Percentiles rank a stretch among this genome's conserved stretches.
These are phyloP conservation scores for Chalcosyrphus nemorum DNA, from an alignment of 2,888 invertebrate species.

Conservation along the genomic window DNA sequence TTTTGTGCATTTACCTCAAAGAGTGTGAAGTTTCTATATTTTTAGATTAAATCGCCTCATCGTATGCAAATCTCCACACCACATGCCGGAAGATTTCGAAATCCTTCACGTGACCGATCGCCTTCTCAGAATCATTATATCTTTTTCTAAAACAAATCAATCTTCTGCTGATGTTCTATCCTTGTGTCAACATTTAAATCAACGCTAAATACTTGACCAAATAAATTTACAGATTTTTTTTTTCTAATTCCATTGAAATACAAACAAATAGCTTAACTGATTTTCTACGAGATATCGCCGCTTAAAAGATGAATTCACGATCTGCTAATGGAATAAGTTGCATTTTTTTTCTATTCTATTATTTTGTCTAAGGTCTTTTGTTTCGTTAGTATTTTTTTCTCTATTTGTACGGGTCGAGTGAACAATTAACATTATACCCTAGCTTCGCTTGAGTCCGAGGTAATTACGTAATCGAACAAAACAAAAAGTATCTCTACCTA, in stretches of 20 bases:
- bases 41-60: no score
- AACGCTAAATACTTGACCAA: conserved; percentile 2
- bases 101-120: neutral
- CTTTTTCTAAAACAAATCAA: neutral
- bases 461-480: conserved; percentile 21
- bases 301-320: neutral
- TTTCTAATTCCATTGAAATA: neutral
- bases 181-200: neutral
- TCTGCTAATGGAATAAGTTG: conserved; percentile 26
- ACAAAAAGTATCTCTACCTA: neutral
- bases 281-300: neutral
- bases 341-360: neutral
- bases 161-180: neutral
- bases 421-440: conserved; percentile 1
- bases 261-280: neutral
- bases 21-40: no score
- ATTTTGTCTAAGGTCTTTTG: neutral
- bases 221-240: neutral
- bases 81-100: neutral
- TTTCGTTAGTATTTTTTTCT: neutral
- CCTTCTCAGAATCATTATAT: neutral
- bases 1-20: no score
- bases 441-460: neutral
- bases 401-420: neutral
- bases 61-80: no score